Base-by-base conservation (phyloP, 2,113 vertebrate species). In the Phasianus colchicus region DNA sequence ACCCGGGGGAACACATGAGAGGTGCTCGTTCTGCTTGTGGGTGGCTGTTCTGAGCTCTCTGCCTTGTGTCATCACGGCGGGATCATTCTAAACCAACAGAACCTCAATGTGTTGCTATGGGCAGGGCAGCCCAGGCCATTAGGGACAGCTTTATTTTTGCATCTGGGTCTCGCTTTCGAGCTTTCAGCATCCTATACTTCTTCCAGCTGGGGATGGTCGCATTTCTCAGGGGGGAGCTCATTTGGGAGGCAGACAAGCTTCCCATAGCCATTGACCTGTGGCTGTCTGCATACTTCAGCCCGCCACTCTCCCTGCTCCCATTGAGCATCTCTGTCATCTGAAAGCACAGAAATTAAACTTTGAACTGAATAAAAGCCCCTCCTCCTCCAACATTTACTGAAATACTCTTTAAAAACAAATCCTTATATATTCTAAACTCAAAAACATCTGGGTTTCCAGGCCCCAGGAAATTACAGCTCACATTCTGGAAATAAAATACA, bases 391-490 rank as follows among this genome's bases (percentile, higher is more conserved):
- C 74, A 78, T 95, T 73, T n/a, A 40, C 74, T 72, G 55, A 96
- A 92, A 83, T 52, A 25, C 73, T 60, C 69, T 93, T 79, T 85
- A 83, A 89, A 86, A 88, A 52, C 77, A 89, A 94, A 75, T 67
- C 65, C 36, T 83, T 50, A 73, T 83, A 75, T 71, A 76, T 79
- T 84, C 92, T 74, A 63, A 92, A 63, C 83, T 10, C 27, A 93
- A 93, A 91, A 95, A 32, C 97, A 97, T 96, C 96, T 97, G 97
- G 91, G 15, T 89, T 92, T 97, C 86, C 92, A 89, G 97, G 90
- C 88, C 86, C 81, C 97, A 97, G 97, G 98, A 97, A 97, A 97
- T 97, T 96, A 76, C 95, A 96, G 43, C 85, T 97, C 64, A 50
- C 90, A 32, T 96, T 92, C 70, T 91, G 90, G 91, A 93, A 95